Conservation (phyloP, 2,888 invertebrate genomes). For the Pandemis corylana region DNA sequence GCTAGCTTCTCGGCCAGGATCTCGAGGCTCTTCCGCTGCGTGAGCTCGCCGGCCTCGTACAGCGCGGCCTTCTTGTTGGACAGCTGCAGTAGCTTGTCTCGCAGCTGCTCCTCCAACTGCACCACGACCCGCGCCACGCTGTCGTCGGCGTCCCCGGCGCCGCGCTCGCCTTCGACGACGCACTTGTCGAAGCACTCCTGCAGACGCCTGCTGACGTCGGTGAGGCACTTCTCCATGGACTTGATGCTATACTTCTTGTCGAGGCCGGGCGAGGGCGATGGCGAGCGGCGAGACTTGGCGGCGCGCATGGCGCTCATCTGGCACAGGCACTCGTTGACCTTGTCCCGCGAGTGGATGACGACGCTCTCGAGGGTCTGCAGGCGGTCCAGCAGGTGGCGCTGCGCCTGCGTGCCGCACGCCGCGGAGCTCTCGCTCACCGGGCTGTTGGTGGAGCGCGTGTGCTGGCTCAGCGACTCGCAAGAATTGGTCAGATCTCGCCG, state of each 20-base stretch:
- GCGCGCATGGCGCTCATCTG: conserved; percentile 87
- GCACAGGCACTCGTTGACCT: conserved; percentile 88
- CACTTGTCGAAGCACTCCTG: conserved; percentile 86
- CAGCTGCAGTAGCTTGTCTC: conserved; percentile 88
- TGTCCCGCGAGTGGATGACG: conserved; percentile 87
- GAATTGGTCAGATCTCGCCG: conserved; percentile 81
- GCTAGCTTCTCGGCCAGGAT: conserved; percentile 92
- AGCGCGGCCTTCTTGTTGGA: conserved; percentile 87
- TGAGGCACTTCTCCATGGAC: conserved; percentile 87
- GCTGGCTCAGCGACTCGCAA: conserved; percentile 83
- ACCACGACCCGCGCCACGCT: conserved; percentile 86
- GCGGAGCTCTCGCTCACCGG: conserved; percentile 55
- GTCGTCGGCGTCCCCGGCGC: conserved; percentile 68
- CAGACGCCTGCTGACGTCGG: conserved; percentile 86
- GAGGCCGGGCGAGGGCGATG: conserved; percentile 87
- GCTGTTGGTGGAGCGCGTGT: conserved; percentile 72
- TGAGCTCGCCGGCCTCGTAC: conserved; percentile 88
- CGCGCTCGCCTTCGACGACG: conserved; percentile 76
- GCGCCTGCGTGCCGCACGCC: conserved; percentile 78
- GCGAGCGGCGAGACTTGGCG: conserved; percentile 86
- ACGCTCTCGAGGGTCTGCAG: conserved; percentile 86
- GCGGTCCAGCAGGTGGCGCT: conserved; percentile 84
- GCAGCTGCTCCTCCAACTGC: conserved; percentile 88
- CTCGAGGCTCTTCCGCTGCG: conserved; percentile 87
- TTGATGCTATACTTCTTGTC: conserved; percentile 87